phyloP scores from a whole-genome alignment of 1,140 invertebrate species.

The Dreissena rostriformis region DNA sequence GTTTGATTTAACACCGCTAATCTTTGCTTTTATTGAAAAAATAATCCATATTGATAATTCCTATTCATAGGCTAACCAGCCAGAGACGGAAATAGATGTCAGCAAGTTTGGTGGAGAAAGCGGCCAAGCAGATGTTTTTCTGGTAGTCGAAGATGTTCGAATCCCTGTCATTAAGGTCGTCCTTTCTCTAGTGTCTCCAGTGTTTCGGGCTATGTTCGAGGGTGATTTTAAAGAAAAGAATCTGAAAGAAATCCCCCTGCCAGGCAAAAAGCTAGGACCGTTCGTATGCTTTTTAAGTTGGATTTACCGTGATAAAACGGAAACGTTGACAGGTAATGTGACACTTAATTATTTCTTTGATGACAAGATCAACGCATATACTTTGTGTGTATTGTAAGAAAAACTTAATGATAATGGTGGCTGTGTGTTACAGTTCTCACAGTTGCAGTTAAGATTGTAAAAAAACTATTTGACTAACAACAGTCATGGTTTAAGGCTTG shows the following conservation, averaged over 20 bases:
- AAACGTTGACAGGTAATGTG: background rate
- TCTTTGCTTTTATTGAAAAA: no score
- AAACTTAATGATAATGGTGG: no score
- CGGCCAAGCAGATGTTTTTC: background rate
- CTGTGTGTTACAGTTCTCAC: background rate
- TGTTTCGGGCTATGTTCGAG: conserved; percentile 33
- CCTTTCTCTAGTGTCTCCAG: conserved; percentile 22
- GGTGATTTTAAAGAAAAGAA: conserved; percentile 30
- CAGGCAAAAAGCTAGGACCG: background rate
- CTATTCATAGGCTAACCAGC: background rate
- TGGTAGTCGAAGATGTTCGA: background rate
- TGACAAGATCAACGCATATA: background rate
- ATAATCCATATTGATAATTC: no score
- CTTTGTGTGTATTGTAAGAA: background rate
- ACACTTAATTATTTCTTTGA: background rate
- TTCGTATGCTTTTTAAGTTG: background rate
- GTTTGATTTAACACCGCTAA: no score
- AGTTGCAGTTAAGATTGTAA: background rate
- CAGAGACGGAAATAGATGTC: background rate
- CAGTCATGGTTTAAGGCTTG: no score
- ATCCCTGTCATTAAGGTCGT: conserved; percentile 4
- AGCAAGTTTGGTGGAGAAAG: background rate
- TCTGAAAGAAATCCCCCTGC: background rate
- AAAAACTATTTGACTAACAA: background rate
- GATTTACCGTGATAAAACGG: background rate